Base-by-base conservation (phyloP, 2,113 vertebrate species). In the Perognathus longimembris region DNA sequence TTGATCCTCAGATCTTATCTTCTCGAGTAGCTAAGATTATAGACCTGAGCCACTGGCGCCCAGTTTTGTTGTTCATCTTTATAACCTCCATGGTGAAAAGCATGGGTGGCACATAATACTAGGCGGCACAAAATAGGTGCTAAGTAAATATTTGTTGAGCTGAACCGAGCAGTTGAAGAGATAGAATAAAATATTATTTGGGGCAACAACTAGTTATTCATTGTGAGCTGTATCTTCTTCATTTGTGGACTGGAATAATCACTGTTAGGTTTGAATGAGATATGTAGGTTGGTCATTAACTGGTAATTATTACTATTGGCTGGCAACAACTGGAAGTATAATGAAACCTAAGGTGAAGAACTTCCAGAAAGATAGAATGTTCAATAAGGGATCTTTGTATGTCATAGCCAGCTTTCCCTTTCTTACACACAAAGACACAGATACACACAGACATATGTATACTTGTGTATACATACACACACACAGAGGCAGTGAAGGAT, bases 131-230 rank as follows among this genome's bases (percentile, higher is more conserved):
- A 67, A 77, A 73, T 40, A 86, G 86, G 57, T 34, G 66, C 40
- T 91, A 45, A 92, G 36, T 40, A 85, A 86, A 2, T 78, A 66
- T 66, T 45, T 81, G 42, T 42, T 74, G 82, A 76, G 40, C 40
- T 59, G 90, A 83, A 71, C 6, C 63, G 40, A 89, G 89, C 57
- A 92, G 67, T 81, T 50, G 87, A 92, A 40, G 71, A 92, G 57
- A 64, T 24, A 22, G 84, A 78, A 63, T 24, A 61, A 61, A 88
- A 77, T 82, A 50, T 61, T 71, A 78, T 88, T 71, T 75, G 80
- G 59, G 21, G 70, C 6, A 59, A 70, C 36, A 32, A 66, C 15
- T 42, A 64, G 69, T 78, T 42, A 38, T 89, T 83, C 54, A 73
- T 66, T 50, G 75, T 75, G n/a, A 69, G 61, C 12, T 38, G 22